These are phyloP conservation scores for Mayetiola destructor DNA, from an alignment of 2,888 invertebrate species.

Conservation along the genomic window DNA sequence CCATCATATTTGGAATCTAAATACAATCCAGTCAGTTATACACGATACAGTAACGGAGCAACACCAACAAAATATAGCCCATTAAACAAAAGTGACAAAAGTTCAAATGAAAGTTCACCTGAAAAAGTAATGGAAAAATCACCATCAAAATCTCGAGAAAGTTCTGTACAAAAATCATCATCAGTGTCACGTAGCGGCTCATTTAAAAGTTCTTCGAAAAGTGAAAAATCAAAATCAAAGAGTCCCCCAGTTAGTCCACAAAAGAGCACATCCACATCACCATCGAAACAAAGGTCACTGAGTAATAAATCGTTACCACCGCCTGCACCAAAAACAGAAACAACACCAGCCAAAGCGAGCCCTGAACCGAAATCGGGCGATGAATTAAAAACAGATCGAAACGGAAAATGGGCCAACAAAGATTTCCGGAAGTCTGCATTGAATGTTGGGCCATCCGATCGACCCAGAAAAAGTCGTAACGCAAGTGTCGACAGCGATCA, in stretches of 20 bases:
- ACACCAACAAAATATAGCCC: background rate
- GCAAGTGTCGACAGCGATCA: slow-evolving; percentile 26
- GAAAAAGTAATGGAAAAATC: slow-evolving; percentile 5
- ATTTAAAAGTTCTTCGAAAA: slow-evolving; percentile 16
- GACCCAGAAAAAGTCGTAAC: slow-evolving; percentile 32
- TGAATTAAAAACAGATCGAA: slow-evolving; percentile 23
- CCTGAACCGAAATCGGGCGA: slow-evolving; percentile 18
- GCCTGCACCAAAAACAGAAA: slow-evolving; percentile 26
- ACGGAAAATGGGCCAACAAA: slow-evolving; percentile 47
- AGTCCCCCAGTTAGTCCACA: slow-evolving; percentile 20
- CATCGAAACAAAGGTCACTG: slow-evolving; percentile 26
- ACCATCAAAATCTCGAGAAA: slow-evolving; percentile 5
- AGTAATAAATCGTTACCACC: slow-evolving; percentile 23
- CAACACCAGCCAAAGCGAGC: slow-evolving; percentile 30
- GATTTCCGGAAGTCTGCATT: slow-evolving; percentile 59
- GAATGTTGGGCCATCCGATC: slow-evolving; percentile 44
- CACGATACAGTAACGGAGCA: slow-evolving; percentile 18
- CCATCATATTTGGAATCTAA: slow-evolving; percentile 32
- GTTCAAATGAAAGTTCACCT: slow-evolving; percentile 17
- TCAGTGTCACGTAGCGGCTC: slow-evolving; percentile 16
- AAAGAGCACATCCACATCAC: slow-evolving; percentile 16
- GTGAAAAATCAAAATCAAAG: slow-evolving; percentile 23
- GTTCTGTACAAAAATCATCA: slow-evolving; percentile 15
- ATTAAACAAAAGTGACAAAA: slow-evolving; percentile 21
- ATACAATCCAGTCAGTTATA: slow-evolving; percentile 24